Evolutionary conservation across 2,113 vertebrate genomes (phyloP), one percentile per base, ranked within the genome.

Genomic region (Neolamprologus devosi): DNA sequence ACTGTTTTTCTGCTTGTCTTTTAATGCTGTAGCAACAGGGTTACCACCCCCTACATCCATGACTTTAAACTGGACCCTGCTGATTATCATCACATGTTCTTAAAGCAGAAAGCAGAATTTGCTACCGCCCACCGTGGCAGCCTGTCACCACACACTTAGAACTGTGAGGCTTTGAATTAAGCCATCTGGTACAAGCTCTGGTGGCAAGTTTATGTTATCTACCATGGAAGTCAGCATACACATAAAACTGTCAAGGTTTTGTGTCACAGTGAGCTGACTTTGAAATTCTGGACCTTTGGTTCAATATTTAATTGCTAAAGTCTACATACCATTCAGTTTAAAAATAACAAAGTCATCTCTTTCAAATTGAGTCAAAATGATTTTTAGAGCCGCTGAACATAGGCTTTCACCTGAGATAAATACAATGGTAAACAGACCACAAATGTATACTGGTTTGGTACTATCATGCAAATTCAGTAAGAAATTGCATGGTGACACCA

Each of bases 111-210:
- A 79, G 78, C 91, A 80, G 57, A 92, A 94, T 93, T 88, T 86
- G 89, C 93, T 84, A 37, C 94, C 93, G 81, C 95, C 95, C 91
- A 94, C 93, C 45, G 17, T 19, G 86, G 88, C 91, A 93, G 94
- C 93, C 94, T 93, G 93, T 94, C 90, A 51, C 82, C 83, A 58
- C 91, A 89, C 93, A 90, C 85, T 92, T 55, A 79, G 88, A 92
- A 65, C 88, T 90, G 90, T 70, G 86, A 92, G 73, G 82, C 92
- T 94, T 92, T 92, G 91, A 89, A 89, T 94, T 86, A 83, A 89
- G 90, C 92, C 95, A 95, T 95, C 94, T 95, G 93, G 84, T 93
- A 21, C 60, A 5, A 84, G 80, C 78, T 70, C 68, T 85, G 85
- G 84, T 82, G 79, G 91, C 87, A 70, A 86, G 85, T 92, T 89